Evolutionary conservation across 2,888 invertebrate species (phyloP), one percentile per base, ranked within the genome.

Genomic region (Loripinus fragilis): DNA sequence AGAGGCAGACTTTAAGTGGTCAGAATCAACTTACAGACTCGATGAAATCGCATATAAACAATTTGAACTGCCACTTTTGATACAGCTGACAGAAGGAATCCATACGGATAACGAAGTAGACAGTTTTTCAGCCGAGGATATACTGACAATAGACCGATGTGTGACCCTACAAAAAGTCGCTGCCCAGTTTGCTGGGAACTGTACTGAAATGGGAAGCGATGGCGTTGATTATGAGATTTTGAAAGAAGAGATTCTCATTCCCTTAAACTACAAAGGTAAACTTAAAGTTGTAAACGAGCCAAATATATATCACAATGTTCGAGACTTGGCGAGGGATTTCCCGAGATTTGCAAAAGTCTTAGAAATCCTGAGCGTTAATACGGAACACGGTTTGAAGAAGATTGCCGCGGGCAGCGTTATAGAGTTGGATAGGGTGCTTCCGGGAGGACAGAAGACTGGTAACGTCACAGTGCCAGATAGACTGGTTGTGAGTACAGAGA

Each of bases 231-330:
- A 60, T 33, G 60, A 30, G 1, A 33, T 60, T 2, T 20, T 60
- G 7, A 60, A 60, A n/a, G n/a, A 71, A 41, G 71, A 71, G 33
- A 71, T 71, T 30, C 60, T 71, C 5, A 15, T 71, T 1, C 71
- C 71, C 2, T 28, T 71, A 30, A 71, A 60, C 20, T 71, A 71
- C 42, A 71, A 55, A 28, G 71, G 71, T 33, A 71, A 71, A 60
- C 42, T 71, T 15, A 71, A 71, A 30, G 71, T 71, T 23, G 25
- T 55, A 2, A 41, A 35, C 23, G 41, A n/a, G 25, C 38, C 41
- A 17, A 71, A 60, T 25, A 20, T 8, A 17, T 60, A 38, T 28
- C 20, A 38, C 23, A 30, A n/a, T 28, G 60, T 71, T 5, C 5
- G 52, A 10, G 71, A 60, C 0, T 30, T 71, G 5, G 38, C 41